Base-by-base conservation (phyloP, 2,888 invertebrate genomes). In the Dichetophora obliterata region DNA sequence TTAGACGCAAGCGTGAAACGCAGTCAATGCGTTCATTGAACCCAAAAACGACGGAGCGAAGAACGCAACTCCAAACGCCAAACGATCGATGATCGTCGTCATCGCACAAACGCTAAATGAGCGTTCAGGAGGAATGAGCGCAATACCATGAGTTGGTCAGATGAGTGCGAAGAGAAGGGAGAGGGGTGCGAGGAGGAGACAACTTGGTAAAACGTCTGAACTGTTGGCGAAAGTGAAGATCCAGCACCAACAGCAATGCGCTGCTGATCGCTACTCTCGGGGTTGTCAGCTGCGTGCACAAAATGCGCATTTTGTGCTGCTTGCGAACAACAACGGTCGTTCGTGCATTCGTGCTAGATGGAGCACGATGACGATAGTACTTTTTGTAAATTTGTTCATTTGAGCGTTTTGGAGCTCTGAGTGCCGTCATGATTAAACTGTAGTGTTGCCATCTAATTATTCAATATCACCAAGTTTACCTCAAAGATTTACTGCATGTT, bases 191-290 rank as follows among this genome's bases (percentile, higher is more conserved):
- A 48, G 5, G 43, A n/a, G 6, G 22, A 22, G n/a, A n/a, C n/a
- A n/a, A n/a, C n/a, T 48, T 5, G 63, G 37, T 65, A n/a, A 54
- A 54, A 54, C 22, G 19, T 19, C 22, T 54, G 19, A 54, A 68
- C 37, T 19, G 37, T 85, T 86, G 85, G 85, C 85, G 85, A 85
- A 85, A 85, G 85, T 85, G 85, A 85, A 85, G 85, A 86, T 66
- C 59, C 83, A 86, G 80, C 85, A 85, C 52, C 22, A 63, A n/a
- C 57, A 61, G 74, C 75, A 57, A 52, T 69, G 68, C n/a, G 50
- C 59, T 76, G 71, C 48, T 66, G 22, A 54, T 52, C 22, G 37
- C 37, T 27, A 31, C 52, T n/a, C 14, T n/a, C n/a, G n/a, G n/a
- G n/a, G n/a, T 52, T 52, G 52, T 52, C n/a, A 63, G 66, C 68